These are phyloP conservation scores for Limnothrissa miodon DNA, from an alignment of 2,113 vertebrate species.

Conservation along the genomic window DNA sequence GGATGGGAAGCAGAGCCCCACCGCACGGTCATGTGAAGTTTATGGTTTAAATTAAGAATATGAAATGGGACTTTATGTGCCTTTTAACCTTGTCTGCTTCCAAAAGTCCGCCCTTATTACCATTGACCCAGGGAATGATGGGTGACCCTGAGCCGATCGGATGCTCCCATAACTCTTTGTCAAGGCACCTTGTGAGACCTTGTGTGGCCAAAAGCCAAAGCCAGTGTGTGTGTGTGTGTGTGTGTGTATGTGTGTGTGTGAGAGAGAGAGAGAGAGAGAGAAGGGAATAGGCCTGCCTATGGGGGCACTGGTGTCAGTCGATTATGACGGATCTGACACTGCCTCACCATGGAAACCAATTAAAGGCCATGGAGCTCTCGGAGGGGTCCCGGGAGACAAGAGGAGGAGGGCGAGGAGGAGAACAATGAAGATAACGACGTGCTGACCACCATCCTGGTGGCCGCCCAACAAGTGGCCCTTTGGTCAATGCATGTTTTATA, in stretches of 20 bases:
- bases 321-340: slow-evolving; percentile 32
- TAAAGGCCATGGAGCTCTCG: slow-evolving; percentile 24
- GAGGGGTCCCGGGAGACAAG: slow-evolving; percentile 23
- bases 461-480: slow-evolving; percentile 27
- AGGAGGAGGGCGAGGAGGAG: slow-evolving; percentile 18
- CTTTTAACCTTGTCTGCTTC: neutral
- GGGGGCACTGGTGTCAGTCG: slow-evolving; percentile 25
- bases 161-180: slow-evolving; percentile 35
- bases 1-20: neutral
- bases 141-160: neutral
- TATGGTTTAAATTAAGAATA: neutral
- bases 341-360: slow-evolving; percentile 38
- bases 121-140: neutral
- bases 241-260: slow-evolving; percentile 19
- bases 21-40: neutral
- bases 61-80: neutral
- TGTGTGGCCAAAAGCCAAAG: too few species aligned
- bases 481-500: slow-evolving; percentile 31
- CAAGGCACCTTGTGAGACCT: slow-evolving; percentile 27
- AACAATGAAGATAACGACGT: neutral
- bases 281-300: slow-evolving; percentile 17
- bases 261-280: slow-evolving; percentile 27
- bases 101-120: too few species aligned
- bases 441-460: neutral
- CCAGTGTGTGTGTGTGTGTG: slow-evolving; percentile 17